Base-by-base conservation (phyloP, 2,797 vertebrate species). In the Erethizon dorsatum region DNA sequence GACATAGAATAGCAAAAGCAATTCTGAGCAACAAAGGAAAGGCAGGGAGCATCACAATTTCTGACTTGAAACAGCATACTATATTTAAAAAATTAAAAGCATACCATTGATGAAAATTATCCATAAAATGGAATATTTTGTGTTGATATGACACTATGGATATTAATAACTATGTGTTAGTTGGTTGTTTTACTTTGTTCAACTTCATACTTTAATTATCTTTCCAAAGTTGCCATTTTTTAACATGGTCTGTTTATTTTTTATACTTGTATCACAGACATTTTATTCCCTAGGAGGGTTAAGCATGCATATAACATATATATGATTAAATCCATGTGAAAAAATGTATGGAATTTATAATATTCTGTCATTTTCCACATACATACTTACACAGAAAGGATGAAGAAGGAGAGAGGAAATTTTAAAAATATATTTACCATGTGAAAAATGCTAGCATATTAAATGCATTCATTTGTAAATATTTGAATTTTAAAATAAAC, bases 401-500 rank as follows among this genome's bases (percentile, higher is more conserved):
- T 57, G 0, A 45, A 10, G 77, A n/a, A n/a, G n/a, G n/a, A n/a
- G 41, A 84, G 14, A 65, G 13, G 24, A 59, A 83, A 57, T n/a
- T 61, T 52, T 31, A 50, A 85, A 85, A 78, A 83, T 75, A 52
- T 11, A 24, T 73, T 69, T 52, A 88, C 7, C 80, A 71, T 52
- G 15, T 45, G 9, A 47, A 94, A 79, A 90, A 83, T 1, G 5
- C 4, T 52, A 92, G 75, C 2, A 87, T 61, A 22, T 31, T 61
- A 90, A 92, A 61, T 88, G n/a, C 0, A 67, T 57, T 83, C 52
- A 12, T 84, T 89, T 92, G n/a, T 52, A 12, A 3, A 10, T 77
- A 65, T 54, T 63, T 95, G 10, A 69, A 7, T 83, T 91, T 24
- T 89, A 85, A 83, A 79, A 45, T 71, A 90, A 83, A 78, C 14